phyloP scores from a whole-genome alignment of 1,140 invertebrate species.

The Anagrus nilaparvatae region DNA sequence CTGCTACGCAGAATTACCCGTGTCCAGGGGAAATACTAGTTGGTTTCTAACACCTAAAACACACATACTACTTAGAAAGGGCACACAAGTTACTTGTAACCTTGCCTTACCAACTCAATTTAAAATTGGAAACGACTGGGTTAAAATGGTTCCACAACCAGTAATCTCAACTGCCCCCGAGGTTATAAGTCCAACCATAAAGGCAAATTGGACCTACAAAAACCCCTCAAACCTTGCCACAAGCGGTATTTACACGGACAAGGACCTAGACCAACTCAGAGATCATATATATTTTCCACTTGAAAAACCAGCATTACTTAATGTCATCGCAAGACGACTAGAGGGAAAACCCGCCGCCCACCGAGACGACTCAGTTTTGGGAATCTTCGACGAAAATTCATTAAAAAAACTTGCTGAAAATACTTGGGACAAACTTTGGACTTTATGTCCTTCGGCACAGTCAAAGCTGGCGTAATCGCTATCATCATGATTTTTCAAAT shows the following conservation, averaged over 20 bases:
- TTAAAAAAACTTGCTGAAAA: constrained; percentile 11
- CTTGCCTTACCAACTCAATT: constrained; percentile 6
- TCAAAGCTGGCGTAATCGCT: constrained; percentile 10
- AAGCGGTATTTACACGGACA: constrained; percentile 11
- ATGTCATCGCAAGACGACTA: constrained; percentile 13
- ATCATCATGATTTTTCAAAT: constrained; percentile 2
- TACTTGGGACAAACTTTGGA: constrained; percentile 14
- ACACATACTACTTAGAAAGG: constrained; percentile 9
- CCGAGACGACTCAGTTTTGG: neutral
- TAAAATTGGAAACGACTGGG: constrained; percentile 11
- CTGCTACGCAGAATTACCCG: constrained; percentile 15
- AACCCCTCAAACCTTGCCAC: constrained; percentile 6
- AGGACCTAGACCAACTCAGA: constrained; percentile 11
- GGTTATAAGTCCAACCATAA: constrained; percentile 4
- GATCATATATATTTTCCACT: constrained; percentile 16
- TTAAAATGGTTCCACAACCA: constrained; percentile 8
- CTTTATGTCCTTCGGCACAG: constrained; percentile 14
- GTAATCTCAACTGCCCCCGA: constrained; percentile 2
- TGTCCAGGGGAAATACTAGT: neutral
- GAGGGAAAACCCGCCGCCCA: neutral
- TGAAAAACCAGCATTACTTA: constrained; percentile 15
- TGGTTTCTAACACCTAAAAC: constrained; percentile 14
- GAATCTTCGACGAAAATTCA: constrained; percentile 10
- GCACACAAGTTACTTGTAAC: constrained; percentile 13
- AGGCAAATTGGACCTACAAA: constrained; percentile 17